Conservation (phyloP, 2,113 vertebrate species). For the Heteronetta atricapilla region DNA sequence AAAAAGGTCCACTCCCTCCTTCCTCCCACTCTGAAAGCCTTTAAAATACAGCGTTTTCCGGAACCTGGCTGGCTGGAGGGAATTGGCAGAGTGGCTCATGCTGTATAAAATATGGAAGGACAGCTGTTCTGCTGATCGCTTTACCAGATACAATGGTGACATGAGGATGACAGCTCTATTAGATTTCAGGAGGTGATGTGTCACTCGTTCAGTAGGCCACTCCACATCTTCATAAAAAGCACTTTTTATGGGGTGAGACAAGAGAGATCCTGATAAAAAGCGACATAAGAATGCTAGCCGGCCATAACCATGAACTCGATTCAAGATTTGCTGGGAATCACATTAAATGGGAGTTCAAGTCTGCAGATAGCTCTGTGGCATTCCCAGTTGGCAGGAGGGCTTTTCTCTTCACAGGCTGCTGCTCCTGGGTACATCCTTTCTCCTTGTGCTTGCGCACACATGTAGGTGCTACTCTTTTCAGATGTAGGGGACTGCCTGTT, state of each 20-base stretch:
- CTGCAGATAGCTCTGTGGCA: background rate
- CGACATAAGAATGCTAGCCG: constrained; percentile 14
- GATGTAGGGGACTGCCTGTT: background rate
- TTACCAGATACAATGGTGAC: constrained; percentile 43
- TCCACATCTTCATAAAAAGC: constrained; percentile 46
- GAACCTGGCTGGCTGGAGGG: constrained; percentile 2
- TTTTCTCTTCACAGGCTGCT: background rate
- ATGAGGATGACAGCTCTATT: constrained; percentile 42
- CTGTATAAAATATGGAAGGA: background rate
- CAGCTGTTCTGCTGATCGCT: constrained; percentile 44
- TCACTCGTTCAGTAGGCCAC: constrained; percentile 49
- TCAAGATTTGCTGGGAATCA: constrained; percentile 36
- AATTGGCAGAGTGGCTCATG: constrained; percentile 32
- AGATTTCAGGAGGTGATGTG: constrained; percentile 56
- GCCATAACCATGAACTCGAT: background rate
- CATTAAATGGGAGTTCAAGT: background rate
- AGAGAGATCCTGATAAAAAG: constrained; percentile 32
- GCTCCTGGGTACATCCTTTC: background rate
- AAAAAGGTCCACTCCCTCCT: constrained; percentile 9
- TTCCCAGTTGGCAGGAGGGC: background rate
- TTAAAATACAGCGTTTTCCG: constrained; percentile 13
- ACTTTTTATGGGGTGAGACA: constrained; percentile 59
- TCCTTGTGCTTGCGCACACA: background rate
- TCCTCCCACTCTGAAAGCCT: constrained; percentile 47
- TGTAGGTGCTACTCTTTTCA: background rate